Evolutionary conservation across 2,888 invertebrate genomes (phyloP).

Genomic region (Bombyx huttoni): DNA sequence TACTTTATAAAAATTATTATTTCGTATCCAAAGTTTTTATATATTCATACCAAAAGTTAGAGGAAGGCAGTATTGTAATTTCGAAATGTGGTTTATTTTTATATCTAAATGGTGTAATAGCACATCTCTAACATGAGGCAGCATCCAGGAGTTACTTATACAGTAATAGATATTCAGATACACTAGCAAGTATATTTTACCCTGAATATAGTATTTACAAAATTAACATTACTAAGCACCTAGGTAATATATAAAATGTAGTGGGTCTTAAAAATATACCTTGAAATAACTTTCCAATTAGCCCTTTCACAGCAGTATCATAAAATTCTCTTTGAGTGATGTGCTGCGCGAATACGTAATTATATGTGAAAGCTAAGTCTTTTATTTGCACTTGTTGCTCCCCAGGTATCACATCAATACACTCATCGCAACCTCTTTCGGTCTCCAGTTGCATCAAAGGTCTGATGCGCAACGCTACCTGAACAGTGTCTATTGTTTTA

Average conservation of each 20-base stretch:
- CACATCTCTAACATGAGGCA: too few relatives aligned
- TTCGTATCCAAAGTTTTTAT: too few relatives aligned
- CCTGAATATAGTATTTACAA: not conserved
- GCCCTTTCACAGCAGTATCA: slow-evolving; percentile 77
- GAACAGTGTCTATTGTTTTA: slow-evolving; percentile 70
- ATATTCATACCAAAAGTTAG: too few relatives aligned
- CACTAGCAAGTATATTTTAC: too few relatives aligned
- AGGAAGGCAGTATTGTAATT: too few relatives aligned
- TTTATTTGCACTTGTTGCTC: slow-evolving; percentile 80
- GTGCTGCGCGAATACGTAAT: slow-evolving; percentile 83
- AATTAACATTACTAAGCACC: not conserved
- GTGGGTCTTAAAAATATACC: slow-evolving; percentile 50
- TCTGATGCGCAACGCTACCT: slow-evolving; percentile 87
- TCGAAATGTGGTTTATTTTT: too few relatives aligned
- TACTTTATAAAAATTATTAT: too few relatives aligned
- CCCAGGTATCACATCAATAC: slow-evolving; percentile 76
- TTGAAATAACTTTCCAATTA: slow-evolving; percentile 84
- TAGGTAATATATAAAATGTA: not conserved
- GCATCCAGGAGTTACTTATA: not conserved
- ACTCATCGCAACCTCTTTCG: slow-evolving; percentile 81
- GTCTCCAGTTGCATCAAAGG: slow-evolving; percentile 83
- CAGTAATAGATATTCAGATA: not conserved
- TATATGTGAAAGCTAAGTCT: slow-evolving; percentile 85
- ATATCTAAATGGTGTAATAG: too few relatives aligned
- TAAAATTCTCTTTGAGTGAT: slow-evolving; percentile 82